phyloP scores from a whole-genome alignment of 2,797 vertebrate genomes.

The Muscicapa comitata region DNA sequence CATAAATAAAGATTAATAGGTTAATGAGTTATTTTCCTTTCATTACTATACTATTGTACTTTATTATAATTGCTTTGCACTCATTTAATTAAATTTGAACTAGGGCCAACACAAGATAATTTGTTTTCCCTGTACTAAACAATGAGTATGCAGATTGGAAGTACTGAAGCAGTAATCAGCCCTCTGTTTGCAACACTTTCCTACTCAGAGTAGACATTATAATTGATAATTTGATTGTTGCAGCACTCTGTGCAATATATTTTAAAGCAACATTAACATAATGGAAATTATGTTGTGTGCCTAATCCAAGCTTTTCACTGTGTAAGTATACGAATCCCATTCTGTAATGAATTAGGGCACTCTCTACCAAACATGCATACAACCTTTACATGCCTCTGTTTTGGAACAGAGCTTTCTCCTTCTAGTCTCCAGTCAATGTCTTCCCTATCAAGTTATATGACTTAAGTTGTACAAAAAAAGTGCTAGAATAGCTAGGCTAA shows the following conservation, averaged over 20 bases:
- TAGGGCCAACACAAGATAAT: constrained; percentile 93
- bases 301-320: constrained; percentile 77
- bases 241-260: constrained; percentile 82
- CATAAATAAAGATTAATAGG: constrained; percentile 95
- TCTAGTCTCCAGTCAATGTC: background rate
- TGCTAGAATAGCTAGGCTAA: background rate
- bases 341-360: constrained; percentile 40
- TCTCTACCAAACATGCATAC: background rate
- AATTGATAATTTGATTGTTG: constrained; percentile 89
- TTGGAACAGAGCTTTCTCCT: background rate
- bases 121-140: constrained; percentile 97
- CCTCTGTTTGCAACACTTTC: constrained; percentile 84
- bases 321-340: constrained; percentile 64
- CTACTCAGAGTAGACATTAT: constrained; percentile 84
- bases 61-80: constrained; percentile 91
- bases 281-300: constrained; percentile 83
- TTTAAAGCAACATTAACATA: constrained; percentile 87
- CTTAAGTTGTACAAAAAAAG: background rate
- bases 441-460: background rate
- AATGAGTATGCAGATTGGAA: constrained; percentile 90
- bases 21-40: constrained; percentile 98
- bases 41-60: constrained; percentile 94
- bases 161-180: constrained; percentile 90
- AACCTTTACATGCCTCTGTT: background rate
- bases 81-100: constrained; percentile 97